A percentile compares a stretch with the other conserved stretches of the same genome.
These are phyloP conservation scores for Scolopax rusticola DNA, from an alignment of 2,797 vertebrate genomes.

Conservation along the genomic window DNA sequence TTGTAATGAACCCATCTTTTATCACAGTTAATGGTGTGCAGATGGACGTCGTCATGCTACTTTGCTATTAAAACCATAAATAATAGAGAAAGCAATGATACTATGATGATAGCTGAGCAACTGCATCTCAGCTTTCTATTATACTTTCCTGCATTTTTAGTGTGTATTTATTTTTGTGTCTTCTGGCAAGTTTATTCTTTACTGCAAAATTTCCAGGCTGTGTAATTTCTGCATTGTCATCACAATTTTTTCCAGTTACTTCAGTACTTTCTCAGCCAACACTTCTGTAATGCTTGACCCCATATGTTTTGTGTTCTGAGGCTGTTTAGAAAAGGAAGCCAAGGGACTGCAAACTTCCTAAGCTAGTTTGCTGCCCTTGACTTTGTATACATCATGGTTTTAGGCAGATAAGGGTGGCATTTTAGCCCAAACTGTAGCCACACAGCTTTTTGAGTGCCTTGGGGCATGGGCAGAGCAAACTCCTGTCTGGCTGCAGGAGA, in stretches of 20 bases:
- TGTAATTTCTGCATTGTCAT: neutral
- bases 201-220: neutral
- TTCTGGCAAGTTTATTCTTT: neutral
- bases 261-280: neutral
- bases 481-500: neutral
- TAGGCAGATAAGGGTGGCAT: neutral
- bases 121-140: neutral
- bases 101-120: neutral
- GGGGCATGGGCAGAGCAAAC: neutral
- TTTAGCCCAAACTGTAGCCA: neutral
- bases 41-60: neutral
- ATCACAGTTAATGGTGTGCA: neutral
- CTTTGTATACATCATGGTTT: neutral
- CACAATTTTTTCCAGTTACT: neutral
- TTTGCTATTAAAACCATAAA: neutral
- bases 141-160: neutral
- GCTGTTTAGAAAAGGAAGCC: neutral
- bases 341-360: neutral
- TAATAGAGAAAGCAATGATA: neutral
- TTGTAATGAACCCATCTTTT: neutral
- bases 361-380: neutral
- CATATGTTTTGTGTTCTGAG: neutral
- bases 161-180: neutral
- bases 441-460: neutral
- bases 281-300: neutral